These are phyloP conservation scores for Ligdia adustata DNA, from an alignment of 2,888 invertebrate species.

Conservation along the genomic window DNA sequence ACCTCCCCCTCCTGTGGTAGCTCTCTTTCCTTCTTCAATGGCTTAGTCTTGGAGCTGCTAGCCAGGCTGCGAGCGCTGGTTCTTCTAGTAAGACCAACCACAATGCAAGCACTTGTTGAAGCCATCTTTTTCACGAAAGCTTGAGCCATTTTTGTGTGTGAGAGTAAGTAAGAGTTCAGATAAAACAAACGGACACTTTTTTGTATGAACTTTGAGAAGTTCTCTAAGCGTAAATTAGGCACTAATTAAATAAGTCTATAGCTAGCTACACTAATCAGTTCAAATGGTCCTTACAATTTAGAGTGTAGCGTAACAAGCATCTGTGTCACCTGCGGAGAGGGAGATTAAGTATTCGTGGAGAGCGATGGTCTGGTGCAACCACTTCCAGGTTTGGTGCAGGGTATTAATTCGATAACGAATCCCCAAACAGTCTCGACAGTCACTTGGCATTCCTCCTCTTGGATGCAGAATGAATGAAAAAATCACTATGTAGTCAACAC, in stretches of 20 bases:
- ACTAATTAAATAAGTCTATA: slow-evolving; percentile 33
- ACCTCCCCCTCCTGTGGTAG: slow-evolving; percentile 79
- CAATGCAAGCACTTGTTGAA: slow-evolving; percentile 64
- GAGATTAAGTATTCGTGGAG: slow-evolving; percentile 94
- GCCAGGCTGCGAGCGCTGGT: slow-evolving; percentile 62
- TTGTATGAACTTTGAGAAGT: slow-evolving; percentile 73
- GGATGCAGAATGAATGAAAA: slow-evolving; percentile 76
- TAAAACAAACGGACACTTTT: slow-evolving; percentile 71
- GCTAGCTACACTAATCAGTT: slow-evolving; percentile 45
- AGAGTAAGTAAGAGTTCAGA: slow-evolving; percentile 33
- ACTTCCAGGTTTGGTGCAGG: slow-evolving; percentile 97
- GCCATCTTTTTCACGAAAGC: slow-evolving; percentile 73
- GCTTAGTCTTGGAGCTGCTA: slow-evolving; percentile 52
- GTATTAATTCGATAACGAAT: slow-evolving; percentile 94
- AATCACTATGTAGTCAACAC: slow-evolving; percentile 67
- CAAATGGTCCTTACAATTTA: slow-evolving; percentile 59
- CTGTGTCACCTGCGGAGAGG: slow-evolving; percentile 89
- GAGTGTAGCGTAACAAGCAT: slow-evolving; percentile 67
- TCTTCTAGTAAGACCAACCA: slow-evolving; percentile 69
- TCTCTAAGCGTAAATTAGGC: slow-evolving; percentile 62
- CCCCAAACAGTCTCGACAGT: slow-evolving; percentile 93
- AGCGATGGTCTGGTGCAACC: slow-evolving; percentile 95
- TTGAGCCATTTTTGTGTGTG: slow-evolving; percentile 71
- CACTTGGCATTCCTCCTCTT: slow-evolving; percentile 86
- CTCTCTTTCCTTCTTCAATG: slow-evolving; percentile 56